Percentiles rank a stretch among this genome's conserved stretches.
Conservation (phyloP, 2,797 vertebrate genomes). For the Gymnothorax reevesii region DNA sequence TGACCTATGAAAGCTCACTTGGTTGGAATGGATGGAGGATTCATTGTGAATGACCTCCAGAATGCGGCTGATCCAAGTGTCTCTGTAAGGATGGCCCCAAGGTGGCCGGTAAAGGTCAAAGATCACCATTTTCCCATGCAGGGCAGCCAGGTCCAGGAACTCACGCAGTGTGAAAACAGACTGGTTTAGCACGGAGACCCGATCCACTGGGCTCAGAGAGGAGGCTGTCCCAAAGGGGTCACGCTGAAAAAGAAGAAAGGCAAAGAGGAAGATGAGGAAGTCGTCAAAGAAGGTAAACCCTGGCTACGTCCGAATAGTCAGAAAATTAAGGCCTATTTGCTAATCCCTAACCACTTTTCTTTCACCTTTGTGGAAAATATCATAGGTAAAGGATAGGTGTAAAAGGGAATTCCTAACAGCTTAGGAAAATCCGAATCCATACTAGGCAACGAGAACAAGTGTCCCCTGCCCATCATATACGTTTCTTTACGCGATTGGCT, state of each 20-base stretch:
- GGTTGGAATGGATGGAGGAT: conserved; percentile 74
- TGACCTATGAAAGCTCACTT: conserved; percentile 63
- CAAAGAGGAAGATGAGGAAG: conserved; percentile 51
- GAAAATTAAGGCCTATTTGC: too few species aligned
- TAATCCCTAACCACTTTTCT: too few species aligned
- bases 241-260: conserved; percentile 59
- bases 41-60: conserved; percentile 75
- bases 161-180: conserved; percentile 76
- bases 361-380: too few species aligned
- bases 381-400: too few species aligned
- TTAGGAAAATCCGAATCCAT: too few species aligned
- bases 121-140: conserved; percentile 74
- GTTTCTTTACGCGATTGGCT: too few species aligned
- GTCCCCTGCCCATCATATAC: too few species aligned
- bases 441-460: too few species aligned
- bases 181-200: conserved; percentile 74
- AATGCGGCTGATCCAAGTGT: conserved; percentile 71
- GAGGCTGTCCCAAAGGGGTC: conserved; percentile 77
- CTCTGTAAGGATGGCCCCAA: conserved; percentile 76
- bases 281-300: background rate
- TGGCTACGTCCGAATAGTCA: too few species aligned
- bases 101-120: conserved; percentile 86
- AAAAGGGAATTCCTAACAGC: too few species aligned
- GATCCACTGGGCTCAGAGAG: conserved; percentile 67
- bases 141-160: conserved; percentile 78